Evolutionary conservation across 2,797 vertebrate species (phyloP).

Genomic region (Siniperca obscura): DNA sequence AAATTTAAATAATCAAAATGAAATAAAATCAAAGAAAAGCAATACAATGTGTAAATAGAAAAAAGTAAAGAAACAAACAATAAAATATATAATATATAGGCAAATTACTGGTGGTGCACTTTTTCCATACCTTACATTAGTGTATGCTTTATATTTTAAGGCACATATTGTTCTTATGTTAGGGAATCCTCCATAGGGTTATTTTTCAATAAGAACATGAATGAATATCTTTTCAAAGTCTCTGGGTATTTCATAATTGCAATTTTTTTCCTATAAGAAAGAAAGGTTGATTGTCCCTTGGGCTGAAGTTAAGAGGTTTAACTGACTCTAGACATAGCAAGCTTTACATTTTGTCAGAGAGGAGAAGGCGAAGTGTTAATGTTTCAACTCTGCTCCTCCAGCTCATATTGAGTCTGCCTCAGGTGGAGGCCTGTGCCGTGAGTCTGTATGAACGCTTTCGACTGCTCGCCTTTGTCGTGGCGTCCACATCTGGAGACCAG

Average conservation of each 20-base stretch:
- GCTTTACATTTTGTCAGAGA: not conserved
- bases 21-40: too few species aligned
- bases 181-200: not conserved
- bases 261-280: not conserved
- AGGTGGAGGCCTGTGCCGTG: slow-evolving; percentile 90
- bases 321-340: not conserved
- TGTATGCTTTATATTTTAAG: not conserved
- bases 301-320: not conserved
- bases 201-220: not conserved
- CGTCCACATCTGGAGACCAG: slow-evolving; percentile 49
- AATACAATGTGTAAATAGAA: too few species aligned
- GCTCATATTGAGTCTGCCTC: slow-evolving; percentile 83
- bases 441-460: slow-evolving; percentile 83
- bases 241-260: not conserved
- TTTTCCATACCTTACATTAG: too few species aligned
- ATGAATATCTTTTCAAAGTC: not conserved
- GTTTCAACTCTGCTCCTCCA: slow-evolving; percentile 35
- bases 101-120: not conserved
- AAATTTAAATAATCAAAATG: not conserved
- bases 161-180: not conserved
- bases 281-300: not conserved
- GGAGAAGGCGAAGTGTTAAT: not conserved
- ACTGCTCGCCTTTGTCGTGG: slow-evolving; percentile 90
- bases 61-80: not conserved
- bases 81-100: not conserved